Evolutionary conservation across 2,888 invertebrate genomes (phyloP).

Genomic region (Nomada ruficornis): DNA sequence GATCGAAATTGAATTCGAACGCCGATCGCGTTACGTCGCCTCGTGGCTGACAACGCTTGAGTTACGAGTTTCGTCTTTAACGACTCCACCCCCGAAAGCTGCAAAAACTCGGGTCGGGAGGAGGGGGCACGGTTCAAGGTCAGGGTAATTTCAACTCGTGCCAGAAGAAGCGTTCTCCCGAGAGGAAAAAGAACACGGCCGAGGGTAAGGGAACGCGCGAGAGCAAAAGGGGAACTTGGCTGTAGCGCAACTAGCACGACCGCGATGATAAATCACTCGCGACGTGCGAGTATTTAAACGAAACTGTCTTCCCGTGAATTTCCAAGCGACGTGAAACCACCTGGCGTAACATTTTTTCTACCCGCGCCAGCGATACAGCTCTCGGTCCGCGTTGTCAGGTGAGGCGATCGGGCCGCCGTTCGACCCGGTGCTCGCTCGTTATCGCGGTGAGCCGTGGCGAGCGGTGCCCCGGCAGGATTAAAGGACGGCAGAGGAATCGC

Average conservation of each 20-base stretch:
- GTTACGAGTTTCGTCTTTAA: not conserved
- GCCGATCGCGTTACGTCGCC: not conserved
- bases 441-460: not conserved
- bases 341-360: conserved; percentile 15
- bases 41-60: not conserved
- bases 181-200: conserved; percentile 41
- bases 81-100: conserved; percentile 16
- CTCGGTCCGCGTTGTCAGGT: not conserved
- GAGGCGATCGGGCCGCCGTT: not conserved
- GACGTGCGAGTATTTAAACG: conserved; percentile 75
- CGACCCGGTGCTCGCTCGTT: not conserved
- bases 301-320: conserved; percentile 68
- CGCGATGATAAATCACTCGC: conserved; percentile 76
- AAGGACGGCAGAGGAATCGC: conserved; percentile 2
- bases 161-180: conserved; percentile 22
- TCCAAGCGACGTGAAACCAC: conserved; percentile 64
- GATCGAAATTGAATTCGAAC: not conserved
- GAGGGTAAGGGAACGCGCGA: conserved; percentile 36
- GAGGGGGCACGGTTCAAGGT: conserved; percentile 62
- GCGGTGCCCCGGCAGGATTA: not conserved
- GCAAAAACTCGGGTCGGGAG: not conserved
- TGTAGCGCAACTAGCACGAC: conserved; percentile 60
- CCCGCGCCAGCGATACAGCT: too few species aligned
- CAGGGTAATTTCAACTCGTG: conserved; percentile 65
- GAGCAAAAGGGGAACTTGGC: conserved; percentile 56